Evolutionary conservation across 1,140 invertebrate genomes (phyloP).

Genomic region (Helicoverpa zea): DNA sequence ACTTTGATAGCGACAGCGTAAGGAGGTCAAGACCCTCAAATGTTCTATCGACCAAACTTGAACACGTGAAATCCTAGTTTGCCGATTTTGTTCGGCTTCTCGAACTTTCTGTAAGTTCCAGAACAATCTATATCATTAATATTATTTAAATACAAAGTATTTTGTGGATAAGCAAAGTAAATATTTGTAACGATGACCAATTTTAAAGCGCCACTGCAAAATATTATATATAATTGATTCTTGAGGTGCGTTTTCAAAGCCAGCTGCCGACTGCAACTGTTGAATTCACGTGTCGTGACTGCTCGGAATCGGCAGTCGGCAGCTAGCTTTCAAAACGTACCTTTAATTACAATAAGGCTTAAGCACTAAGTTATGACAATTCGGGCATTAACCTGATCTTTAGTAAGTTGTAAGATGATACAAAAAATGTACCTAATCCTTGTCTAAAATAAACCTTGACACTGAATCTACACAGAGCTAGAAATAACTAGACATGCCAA

Average conservation of each 20-base stretch:
- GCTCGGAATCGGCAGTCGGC: too few species aligned
- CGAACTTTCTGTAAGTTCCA: neutral
- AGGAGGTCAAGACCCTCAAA: slow-evolving; percentile 28
- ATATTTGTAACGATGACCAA: too few species aligned
- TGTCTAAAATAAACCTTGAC: slow-evolving; percentile 7
- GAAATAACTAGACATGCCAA: slow-evolving; percentile 2
- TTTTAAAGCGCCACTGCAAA: too few species aligned
- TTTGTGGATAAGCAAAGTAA: too few species aligned
- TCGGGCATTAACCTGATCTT: too few species aligned
- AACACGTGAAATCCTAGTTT: slow-evolving; percentile 28
- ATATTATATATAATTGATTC: too few species aligned
- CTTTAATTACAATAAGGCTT: too few species aligned
- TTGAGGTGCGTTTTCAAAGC: too few species aligned
- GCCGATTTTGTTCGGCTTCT: neutral
- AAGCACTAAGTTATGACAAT: too few species aligned
- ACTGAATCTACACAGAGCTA: slow-evolving; percentile 7
- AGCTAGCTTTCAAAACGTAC: too few species aligned
- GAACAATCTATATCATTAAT: neutral
- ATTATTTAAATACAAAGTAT: neutral
- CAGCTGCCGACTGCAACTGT: too few species aligned
- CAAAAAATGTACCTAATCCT: neutral
- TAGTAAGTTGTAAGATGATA: neutral
- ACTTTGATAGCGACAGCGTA: neutral
- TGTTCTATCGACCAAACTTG: slow-evolving; percentile 28
- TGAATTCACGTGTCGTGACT: too few species aligned